Conservation (phyloP, 2,797 vertebrate genomes). For the Tragelaphus oryx region DNA sequence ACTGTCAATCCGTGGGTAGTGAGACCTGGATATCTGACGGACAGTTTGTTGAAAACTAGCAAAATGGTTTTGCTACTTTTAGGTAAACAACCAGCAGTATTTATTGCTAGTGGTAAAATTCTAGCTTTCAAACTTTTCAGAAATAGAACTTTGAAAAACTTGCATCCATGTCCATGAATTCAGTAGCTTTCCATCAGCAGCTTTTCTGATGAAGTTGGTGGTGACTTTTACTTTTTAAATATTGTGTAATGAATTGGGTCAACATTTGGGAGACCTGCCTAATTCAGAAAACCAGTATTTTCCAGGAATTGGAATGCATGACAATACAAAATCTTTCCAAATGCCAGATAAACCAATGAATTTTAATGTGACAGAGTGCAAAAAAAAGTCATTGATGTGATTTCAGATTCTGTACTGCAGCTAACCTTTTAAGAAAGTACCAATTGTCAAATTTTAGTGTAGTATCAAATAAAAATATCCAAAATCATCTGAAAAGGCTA, state of each 20-base stretch:
- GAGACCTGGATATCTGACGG: neutral
- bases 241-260: neutral
- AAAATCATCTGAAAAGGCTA: neutral
- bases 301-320: neutral
- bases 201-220: neutral
- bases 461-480: neutral
- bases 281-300: neutral
- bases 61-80: slow-evolving; percentile 10
- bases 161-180: neutral
- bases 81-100: neutral
- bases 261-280: neutral
- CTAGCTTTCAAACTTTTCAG: neutral
- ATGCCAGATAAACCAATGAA: neutral
- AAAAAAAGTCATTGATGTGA: neutral
- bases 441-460: neutral
- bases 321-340: neutral
- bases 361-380: neutral
- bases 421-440: neutral
- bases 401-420: neutral
- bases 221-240: neutral
- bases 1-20: neutral
- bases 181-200: neutral
- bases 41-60: neutral
- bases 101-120: neutral
- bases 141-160: neutral